Evolutionary conservation across 1,140 invertebrate genomes (phyloP).

Genomic region (Achatina immaculata): DNA sequence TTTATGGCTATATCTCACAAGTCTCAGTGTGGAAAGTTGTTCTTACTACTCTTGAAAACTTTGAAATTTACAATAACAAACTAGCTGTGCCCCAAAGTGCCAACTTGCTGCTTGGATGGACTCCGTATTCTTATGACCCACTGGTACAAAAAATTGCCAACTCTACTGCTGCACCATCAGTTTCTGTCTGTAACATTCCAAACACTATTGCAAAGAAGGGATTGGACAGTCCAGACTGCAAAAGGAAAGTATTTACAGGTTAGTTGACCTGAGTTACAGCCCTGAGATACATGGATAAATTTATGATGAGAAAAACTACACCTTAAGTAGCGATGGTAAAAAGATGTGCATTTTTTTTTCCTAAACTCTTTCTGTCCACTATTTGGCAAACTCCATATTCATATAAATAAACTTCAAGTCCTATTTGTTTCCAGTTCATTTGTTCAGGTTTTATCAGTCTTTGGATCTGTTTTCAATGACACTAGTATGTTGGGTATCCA

Average conservation of each 20-base stretch:
- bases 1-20: conserved; percentile 28
- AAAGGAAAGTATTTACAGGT: conserved; percentile 13
- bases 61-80: neutral
- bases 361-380: too few relatives aligned
- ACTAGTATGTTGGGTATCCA: too few relatives aligned
- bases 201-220: conserved; percentile 6
- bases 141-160: neutral
- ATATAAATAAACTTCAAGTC: too few relatives aligned
- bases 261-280: neutral
- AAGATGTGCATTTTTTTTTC: too few relatives aligned
- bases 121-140: conserved; percentile 2
- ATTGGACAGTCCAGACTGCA: neutral
- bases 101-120: conserved; percentile 18
- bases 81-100: neutral
- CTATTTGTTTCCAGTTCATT: too few relatives aligned
- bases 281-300: too few relatives aligned
- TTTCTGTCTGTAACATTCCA: neutral
- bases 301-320: too few relatives aligned
- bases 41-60: neutral
- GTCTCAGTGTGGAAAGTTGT: conserved; percentile 18
- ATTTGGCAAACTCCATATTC: too few relatives aligned
- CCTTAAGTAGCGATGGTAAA: too few relatives aligned
- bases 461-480: too few relatives aligned
- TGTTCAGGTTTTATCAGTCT: too few relatives aligned
- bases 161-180: neutral